phyloP scores from a whole-genome alignment of 2,888 invertebrate species.

The Andrena fulva region DNA sequence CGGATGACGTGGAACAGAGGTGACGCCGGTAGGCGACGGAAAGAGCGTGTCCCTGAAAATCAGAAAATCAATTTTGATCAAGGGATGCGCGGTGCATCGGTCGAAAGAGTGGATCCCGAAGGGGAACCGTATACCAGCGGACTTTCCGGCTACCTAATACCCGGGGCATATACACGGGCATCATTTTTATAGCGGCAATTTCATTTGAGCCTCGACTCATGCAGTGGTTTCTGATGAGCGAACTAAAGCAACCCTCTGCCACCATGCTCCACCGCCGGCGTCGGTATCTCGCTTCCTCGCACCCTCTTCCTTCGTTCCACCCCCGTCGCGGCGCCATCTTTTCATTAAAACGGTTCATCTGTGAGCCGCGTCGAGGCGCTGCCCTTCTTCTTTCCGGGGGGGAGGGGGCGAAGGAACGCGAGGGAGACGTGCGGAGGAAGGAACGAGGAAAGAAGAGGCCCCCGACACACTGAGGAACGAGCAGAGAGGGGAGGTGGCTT shows the following conservation, averaged over 20 bases:
- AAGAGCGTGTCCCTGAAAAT: not conserved
- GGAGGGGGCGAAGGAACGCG: constrained; percentile 1
- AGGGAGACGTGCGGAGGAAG: constrained; percentile 23
- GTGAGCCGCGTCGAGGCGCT: constrained; percentile 77
- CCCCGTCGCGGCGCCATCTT: constrained; percentile 79
- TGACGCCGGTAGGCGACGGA: not conserved
- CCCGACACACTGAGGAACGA: constrained; percentile 55
- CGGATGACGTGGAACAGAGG: not conserved
- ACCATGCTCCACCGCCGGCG: constrained; percentile 23
- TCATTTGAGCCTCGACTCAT: constrained; percentile 83
- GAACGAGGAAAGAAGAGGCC: constrained; percentile 17
- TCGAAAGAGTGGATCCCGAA: constrained; percentile 64
- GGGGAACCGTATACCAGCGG: constrained; percentile 60
- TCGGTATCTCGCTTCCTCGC: constrained; percentile 46
- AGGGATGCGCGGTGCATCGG: constrained; percentile 36
- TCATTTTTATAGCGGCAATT: constrained; percentile 84
- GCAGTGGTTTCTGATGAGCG: constrained; percentile 84
- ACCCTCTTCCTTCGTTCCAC: constrained; percentile 39
- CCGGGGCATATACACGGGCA: constrained; percentile 80
- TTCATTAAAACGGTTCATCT: constrained; percentile 83
- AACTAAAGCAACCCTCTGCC: constrained; percentile 65
- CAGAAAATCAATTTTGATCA: constrained; percentile 37
- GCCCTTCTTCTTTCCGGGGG: constrained; percentile 37
- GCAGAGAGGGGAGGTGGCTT: constrained; percentile 61
- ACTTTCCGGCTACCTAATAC: constrained; percentile 77